Evolutionary conservation across 1,140 invertebrate genomes (phyloP), one percentile per base, ranked within the genome.

Genomic region (Pinna nobilis): DNA sequence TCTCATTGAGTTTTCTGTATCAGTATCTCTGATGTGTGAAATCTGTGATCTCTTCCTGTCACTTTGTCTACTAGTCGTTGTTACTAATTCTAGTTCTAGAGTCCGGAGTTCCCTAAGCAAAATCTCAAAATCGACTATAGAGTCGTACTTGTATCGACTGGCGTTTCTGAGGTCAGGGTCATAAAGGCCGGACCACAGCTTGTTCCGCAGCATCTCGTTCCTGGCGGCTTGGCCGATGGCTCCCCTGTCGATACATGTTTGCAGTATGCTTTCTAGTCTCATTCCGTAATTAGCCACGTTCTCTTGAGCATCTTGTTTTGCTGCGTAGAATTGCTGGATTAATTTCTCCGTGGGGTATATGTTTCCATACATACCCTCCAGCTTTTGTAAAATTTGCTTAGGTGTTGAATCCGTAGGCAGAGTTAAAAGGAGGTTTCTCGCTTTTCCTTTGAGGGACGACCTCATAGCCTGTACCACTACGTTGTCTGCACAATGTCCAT

Each of bases 341-440:
- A 61, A 15, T 20, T 37, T 41, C 30, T 61, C 33, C 15, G n/a
- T 61, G 5, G 59, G 33, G 37, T 61, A 61, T 3, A 61, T 41
- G 30, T 61, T 61, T 2, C 59, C 59, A 61, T 61, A 61, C 1
- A 61, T 28, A 23, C 33, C 59, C n/a, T 61, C 59, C 20, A 61
- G 37, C 30, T 61, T 61, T 9, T 13, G 20, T 39, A 41, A 25
- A 18, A 61, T 61, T 20, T 61, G 59, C 59, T 41, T 18, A 61
- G 59, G 33, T 39, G 59, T 39, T 20, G 59, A 33, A 23, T 61
- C 33, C 37, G 33, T 41, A n/a, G 59, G 44, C 25, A 65, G 37
- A 9, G 63, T 50, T n/a, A 65, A 32, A n/a, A 65, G 20, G 3
- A 65, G 44, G 13, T 32, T 65, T 20, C 63, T 4, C n/a, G 63